A percentile compares a stretch with the other conserved stretches of the same genome.
These are phyloP conservation scores for Acanthococcus lagerstroemiae DNA, from an alignment of 2,888 invertebrate species.

Conservation along the genomic window DNA sequence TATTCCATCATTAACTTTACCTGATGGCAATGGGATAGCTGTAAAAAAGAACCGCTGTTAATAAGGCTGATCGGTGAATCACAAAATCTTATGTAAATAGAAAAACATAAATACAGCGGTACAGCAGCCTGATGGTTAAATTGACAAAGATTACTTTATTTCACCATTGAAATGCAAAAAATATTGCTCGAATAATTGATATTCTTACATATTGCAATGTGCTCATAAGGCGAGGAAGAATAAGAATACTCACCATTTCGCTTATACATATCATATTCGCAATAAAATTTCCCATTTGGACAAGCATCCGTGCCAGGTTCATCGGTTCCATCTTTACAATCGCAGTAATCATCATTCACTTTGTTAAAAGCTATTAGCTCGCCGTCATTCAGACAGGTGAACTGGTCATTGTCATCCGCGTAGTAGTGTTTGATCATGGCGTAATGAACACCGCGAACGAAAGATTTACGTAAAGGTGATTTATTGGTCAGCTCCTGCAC, in stretches of 20 bases:
- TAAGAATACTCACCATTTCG: conserved; percentile 40
- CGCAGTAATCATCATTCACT: conserved; percentile 89
- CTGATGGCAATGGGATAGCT: conserved; percentile 53
- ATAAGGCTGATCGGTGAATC: too few species aligned
- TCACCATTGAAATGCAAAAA: too few species aligned
- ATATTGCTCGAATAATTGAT: too few species aligned
- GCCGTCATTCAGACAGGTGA: neutral
- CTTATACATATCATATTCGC: conserved; percentile 68
- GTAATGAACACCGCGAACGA: conserved; percentile 21
- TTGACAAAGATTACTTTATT: too few species aligned
- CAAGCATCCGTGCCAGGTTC: conserved; percentile 85
- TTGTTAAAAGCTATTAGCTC: conserved; percentile 10
- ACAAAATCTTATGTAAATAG: too few species aligned
- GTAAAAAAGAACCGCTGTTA: neutral
- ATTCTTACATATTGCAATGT: too few species aligned
- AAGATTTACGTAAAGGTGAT: neutral
- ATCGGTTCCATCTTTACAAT: conserved; percentile 79
- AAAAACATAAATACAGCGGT: too few species aligned
- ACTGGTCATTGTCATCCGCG: conserved; percentile 7
- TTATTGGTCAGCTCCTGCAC: conserved; percentile 7
- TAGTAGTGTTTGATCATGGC: neutral
- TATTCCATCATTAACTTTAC: conserved; percentile 81
- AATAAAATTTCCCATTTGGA: conserved; percentile 69
- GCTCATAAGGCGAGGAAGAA: neutral
- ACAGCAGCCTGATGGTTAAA: too few species aligned